Conservation (phyloP, 1,140 invertebrate genomes). For the Meloidogyne chitwoodi region DNA sequence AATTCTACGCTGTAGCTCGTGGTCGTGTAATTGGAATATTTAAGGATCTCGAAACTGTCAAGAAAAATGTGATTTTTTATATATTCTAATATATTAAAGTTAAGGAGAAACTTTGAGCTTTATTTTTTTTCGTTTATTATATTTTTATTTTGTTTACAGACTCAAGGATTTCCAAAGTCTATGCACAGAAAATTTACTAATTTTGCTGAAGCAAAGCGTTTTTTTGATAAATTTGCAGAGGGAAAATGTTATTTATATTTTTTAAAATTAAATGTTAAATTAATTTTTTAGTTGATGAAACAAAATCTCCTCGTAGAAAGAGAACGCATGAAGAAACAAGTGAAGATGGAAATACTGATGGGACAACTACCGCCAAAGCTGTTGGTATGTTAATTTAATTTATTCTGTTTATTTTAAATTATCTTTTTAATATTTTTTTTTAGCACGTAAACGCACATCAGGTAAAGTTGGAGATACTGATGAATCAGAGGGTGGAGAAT, state of each 20-base stretch:
- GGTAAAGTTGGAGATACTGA: not conserved
- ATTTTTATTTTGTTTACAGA: conserved; percentile 61
- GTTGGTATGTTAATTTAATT: conserved; percentile 5
- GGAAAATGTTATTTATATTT: conserved; percentile 21
- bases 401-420: not conserved
- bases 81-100: not conserved
- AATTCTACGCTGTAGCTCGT: conserved; percentile 44
- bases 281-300: conserved; percentile 7
- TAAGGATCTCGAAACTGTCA: conserved; percentile 34
- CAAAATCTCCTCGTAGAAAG: conserved; percentile 3
- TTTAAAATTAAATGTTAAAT: not conserved
- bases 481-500: not conserved
- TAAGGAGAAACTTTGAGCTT: not conserved
- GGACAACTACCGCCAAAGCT: not conserved
- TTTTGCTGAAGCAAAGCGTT: conserved; percentile 64
- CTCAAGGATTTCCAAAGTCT: conserved; percentile 70
- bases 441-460: conserved; percentile 13
- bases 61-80: conserved; percentile 29
- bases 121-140: too few species aligned
- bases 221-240: conserved; percentile 35
- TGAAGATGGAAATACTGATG: not conserved
- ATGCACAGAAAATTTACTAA: conserved; percentile 74
- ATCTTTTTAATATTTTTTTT: not conserved
- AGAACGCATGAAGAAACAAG: not conserved
- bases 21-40: conserved; percentile 40